Evolutionary conservation across 2,797 vertebrate species (phyloP), one percentile per base, ranked within the genome.

Genomic region (Megalops cyprinoides): DNA sequence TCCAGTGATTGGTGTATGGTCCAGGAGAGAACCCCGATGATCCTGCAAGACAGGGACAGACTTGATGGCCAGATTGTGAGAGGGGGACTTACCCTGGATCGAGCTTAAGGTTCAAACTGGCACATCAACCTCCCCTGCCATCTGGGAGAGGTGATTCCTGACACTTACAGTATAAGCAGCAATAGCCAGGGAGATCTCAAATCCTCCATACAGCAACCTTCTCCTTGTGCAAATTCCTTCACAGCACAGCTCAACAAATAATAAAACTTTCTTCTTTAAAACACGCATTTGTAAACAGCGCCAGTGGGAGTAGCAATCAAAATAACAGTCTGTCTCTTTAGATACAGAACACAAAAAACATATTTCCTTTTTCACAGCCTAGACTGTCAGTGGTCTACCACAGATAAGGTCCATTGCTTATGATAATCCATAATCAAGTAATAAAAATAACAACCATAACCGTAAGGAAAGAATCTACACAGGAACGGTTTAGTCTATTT

Each of bases 381-480:
- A 4, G 5, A 20, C 65, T 9, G 65, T 69, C 65, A 69, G 65
- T 42, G 67, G 18, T 71, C 39, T n/a, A 39, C 39, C 67, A 71
- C 1, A 71, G 1, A 15, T 10, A 77, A 77, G 31, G 53, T 58
- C 71, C 18, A 23, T 34, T n/a, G 28, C 62, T 37, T 31, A 34
- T 53, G 31, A 75, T 28, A 4, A 58, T 74, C 25, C 44, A 74
- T n/a, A 74, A 55, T 60, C 28, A 80, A 80, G 51, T 28, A 75
- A 51, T 48, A 28, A 75, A 25, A 53, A 53, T 31, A 75, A 55
- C 2, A 55, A 55, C 34, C 20, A 4, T 31, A 31, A 62, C 42
- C 62, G 75, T 75, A 62, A 73, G 62, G 71, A 75, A 46, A 75
- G 44, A 49, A 62, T 34, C 44, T 58, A 60, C 25, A 81, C 14